A percentile compares a stretch with the other conserved stretches of the same genome.
Evolutionary conservation across 37 sponge, comb jelly and placozoan genomes (phyloP).

Genomic region (Cladorhizidae sp.): DNA sequence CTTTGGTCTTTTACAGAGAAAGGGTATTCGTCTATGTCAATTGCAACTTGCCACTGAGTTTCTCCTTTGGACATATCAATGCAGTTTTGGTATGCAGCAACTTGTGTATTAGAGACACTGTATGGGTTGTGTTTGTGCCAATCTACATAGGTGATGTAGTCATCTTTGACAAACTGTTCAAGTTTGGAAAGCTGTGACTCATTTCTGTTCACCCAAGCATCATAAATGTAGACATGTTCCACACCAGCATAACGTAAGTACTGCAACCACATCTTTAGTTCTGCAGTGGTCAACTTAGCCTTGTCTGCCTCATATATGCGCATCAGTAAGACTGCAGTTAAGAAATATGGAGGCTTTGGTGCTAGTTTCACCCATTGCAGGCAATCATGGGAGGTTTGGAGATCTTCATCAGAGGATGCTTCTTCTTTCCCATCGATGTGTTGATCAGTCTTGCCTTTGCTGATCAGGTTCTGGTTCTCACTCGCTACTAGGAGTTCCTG

Average conservation of each 20-base stretch:
- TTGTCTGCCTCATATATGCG: conserved; percentile 55
- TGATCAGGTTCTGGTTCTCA: too few species aligned
- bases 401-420: background rate
- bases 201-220: conserved; percentile 38
- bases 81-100: conserved; percentile 66
- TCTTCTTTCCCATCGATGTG: too few species aligned
- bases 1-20: conserved; percentile 55
- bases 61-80: conserved; percentile 50
- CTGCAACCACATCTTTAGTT: conserved; percentile 68
- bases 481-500: too few species aligned
- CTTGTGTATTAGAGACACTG: conserved; percentile 42
- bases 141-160: conserved; percentile 69
- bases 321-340: conserved; percentile 61
- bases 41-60: conserved; percentile 63
- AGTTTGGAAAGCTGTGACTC: conserved; percentile 50
- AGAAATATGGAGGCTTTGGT: conserved; percentile 46
- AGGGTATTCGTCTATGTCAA: conserved; percentile 84
- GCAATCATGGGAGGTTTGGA: too few species aligned
- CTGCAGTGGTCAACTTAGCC: conserved; percentile 51
- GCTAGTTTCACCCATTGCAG: background rate
- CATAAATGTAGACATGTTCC: conserved; percentile 81
- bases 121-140: conserved; percentile 68
- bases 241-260: conserved; percentile 71
- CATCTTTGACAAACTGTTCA: conserved; percentile 10
- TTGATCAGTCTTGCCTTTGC: too few species aligned